Base-by-base conservation (phyloP, 2,113 vertebrate species). In the Chaenocephalus aceratus region DNA sequence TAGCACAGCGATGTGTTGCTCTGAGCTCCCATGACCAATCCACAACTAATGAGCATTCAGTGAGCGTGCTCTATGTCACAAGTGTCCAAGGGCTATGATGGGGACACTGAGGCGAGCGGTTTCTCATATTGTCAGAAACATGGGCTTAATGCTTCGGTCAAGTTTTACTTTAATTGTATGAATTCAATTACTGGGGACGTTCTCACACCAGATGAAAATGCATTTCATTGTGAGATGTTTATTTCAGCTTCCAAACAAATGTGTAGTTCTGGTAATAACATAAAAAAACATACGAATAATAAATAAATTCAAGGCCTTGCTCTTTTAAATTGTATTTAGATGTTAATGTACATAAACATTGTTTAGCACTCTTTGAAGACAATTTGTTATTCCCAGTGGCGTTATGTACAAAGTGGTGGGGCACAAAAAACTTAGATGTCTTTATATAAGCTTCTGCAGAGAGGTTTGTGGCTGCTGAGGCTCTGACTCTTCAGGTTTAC, bases 11-110 rank as follows among this genome's bases (percentile, higher is more conserved):
- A 92, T 93, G 92, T 90, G 81, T 84, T 59, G 74, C 85, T 86
- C 89, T 92, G 93, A 93, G 93, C 93, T 89, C 84, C 93, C 93
- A 82, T 95, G 95, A 95, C 94, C 91, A 93, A 94, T 95, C 88
- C 82, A 79, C 73, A 88, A 89, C 93, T 93, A 94, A 95, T 94
- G 92, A 93, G 92, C 80, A 91, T 92, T 91, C 88, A 90, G 68
- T 62, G 78, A 88, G 81, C 69, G 58, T 91, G 91, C 86, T 88
- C 80, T 85, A 63, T 91, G 90, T 90, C 82, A 89, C 71, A 52
- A 84, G 78, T 85, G 87, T 77, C 77, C 30, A 10, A 59, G 66
- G 66, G 71, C 84, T 75, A 54, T 56, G 80, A 77, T 80, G 79
- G 83, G 86, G 75, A 85, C 75, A 79, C 65, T 1, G 70, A 81